Conservation (phyloP, 2,113 vertebrate genomes). For the Callipepla squamata region DNA sequence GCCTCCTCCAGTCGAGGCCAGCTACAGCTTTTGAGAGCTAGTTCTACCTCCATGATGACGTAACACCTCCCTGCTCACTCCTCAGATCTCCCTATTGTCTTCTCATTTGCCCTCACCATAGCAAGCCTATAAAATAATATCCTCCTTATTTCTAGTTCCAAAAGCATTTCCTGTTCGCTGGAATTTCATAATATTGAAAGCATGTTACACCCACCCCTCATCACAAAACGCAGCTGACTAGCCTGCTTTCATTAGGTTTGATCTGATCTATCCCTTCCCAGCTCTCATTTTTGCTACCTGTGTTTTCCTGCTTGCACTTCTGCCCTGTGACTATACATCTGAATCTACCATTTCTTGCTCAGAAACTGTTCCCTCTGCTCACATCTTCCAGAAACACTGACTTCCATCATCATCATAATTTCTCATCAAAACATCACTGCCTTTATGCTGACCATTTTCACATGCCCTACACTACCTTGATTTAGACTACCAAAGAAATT, state of each 20-base stretch:
- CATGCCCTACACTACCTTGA: neutral
- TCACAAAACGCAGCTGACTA: neutral
- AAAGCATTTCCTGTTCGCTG: neutral
- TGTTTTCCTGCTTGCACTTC: neutral
- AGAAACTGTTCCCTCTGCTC: neutral
- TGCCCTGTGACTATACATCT: neutral
- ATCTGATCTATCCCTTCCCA: neutral
- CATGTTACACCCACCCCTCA: neutral
- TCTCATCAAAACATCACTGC: neutral
- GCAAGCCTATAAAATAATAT: neutral
- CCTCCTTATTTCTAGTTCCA: neutral
- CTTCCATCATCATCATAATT: neutral
- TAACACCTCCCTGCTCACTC: neutral
- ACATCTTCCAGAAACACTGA: neutral
- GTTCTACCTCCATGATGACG: neutral
- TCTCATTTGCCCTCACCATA: neutral
- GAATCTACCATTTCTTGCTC: neutral
- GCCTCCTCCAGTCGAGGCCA: neutral
- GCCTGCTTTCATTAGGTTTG: neutral
- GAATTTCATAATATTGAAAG: neutral
- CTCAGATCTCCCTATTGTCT: neutral
- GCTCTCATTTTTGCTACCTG: neutral
- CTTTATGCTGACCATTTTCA: neutral
- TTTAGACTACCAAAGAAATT: neutral
- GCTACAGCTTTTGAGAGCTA: neutral